Conservation (phyloP, 2,797 vertebrate genomes). For the Leptoclinus maculatus region DNA sequence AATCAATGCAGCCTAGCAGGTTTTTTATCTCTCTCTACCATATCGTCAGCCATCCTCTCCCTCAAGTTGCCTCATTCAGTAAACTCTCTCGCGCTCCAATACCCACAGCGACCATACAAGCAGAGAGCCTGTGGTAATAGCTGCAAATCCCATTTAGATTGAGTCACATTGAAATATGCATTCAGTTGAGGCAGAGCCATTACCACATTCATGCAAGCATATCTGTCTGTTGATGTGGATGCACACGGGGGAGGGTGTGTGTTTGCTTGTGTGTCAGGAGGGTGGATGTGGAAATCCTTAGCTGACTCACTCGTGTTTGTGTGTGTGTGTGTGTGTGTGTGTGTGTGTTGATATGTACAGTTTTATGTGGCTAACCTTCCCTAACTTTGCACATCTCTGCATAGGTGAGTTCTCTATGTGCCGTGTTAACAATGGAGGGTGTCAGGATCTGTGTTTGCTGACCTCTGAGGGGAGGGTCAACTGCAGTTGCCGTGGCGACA, state of each 20-base stretch:
- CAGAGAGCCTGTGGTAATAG: constrained; percentile 33
- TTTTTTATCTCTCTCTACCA: background rate
- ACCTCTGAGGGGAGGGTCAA: constrained; percentile 93
- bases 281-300: constrained; percentile 8
- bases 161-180: constrained; percentile 65
- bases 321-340: constrained; percentile 7
- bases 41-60: constrained; percentile 29
- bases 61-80: constrained; percentile 33
- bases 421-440: constrained; percentile 92
- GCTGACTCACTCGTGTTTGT: background rate
- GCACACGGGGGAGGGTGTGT: background rate
- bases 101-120: constrained; percentile 26
- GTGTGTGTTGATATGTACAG: background rate
- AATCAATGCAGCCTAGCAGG: constrained; percentile 7
- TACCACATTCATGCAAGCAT: constrained; percentile 9
- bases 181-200: constrained; percentile 41
- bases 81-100: constrained; percentile 42
- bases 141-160: constrained; percentile 68
- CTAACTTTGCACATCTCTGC: constrained; percentile 32
- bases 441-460: constrained; percentile 95
- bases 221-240: constrained; percentile 37
- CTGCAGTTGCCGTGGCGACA: constrained; percentile 95
- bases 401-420: constrained; percentile 95
- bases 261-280: constrained; percentile 20
- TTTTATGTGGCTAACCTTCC: background rate